A percentile compares a stretch with the other conserved stretches of the same genome.
Conservation (phyloP, 2,797 vertebrate genomes). For the Melanotaenia pygmaea region DNA sequence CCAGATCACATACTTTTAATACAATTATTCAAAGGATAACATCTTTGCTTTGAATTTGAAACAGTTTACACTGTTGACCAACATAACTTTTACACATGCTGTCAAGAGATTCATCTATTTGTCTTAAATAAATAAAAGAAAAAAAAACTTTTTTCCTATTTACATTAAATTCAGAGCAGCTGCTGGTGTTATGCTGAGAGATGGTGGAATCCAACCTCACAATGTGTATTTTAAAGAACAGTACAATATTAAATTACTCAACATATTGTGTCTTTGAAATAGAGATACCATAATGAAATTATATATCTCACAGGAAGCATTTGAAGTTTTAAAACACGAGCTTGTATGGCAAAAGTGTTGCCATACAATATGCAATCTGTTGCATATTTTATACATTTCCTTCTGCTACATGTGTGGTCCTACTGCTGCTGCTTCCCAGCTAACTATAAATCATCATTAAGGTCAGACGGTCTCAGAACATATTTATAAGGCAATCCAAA, state of each 20-base stretch:
- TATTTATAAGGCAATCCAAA: slow-evolving; percentile 64
- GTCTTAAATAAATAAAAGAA: neutral
- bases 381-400: slow-evolving; percentile 13
- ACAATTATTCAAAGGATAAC: neutral
- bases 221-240: neutral
- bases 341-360: neutral
- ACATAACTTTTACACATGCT: too few species aligned
- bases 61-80: neutral
- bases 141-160: neutral
- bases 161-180: neutral
- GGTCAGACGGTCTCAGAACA: slow-evolving; percentile 44
- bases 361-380: too few species aligned
- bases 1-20: neutral
- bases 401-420: neutral
- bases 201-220: neutral
- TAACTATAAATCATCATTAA: slow-evolving; percentile 70
- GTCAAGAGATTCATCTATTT: neutral
- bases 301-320: slow-evolving; percentile 3
- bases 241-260: neutral
- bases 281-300: neutral
- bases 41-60: neutral
- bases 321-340: slow-evolving; percentile 7
- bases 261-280: neutral
- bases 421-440: slow-evolving; percentile 50
- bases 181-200: neutral